These are phyloP conservation scores for Momotus momota DNA, from an alignment of 2,797 vertebrate species.

Conservation along the genomic window DNA sequence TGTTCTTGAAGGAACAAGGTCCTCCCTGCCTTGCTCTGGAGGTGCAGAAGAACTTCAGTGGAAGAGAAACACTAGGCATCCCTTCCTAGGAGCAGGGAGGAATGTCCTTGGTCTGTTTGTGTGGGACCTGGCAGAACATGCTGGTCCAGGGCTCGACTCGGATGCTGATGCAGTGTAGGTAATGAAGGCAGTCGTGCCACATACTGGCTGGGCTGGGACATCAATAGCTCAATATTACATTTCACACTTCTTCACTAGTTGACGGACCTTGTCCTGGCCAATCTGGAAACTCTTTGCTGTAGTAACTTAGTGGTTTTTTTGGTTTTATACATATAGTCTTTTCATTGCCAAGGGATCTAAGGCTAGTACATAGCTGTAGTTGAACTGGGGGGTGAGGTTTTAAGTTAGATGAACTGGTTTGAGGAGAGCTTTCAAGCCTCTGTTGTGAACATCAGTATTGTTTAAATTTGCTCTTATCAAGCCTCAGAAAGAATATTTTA, in stretches of 20 bases:
- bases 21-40: neutral
- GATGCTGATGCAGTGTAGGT: accelerated
- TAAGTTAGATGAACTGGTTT: neutral
- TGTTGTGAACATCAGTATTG: neutral
- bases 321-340: neutral
- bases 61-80: accelerated
- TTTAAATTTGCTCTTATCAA: conserved; percentile 4
- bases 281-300: neutral
- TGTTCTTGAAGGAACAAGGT: accelerated
- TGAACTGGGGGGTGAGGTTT: neutral
- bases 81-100: neutral
- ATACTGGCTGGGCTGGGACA: neutral
- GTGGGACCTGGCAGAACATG: neutral
- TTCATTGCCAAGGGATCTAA: neutral
- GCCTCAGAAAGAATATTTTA: conserved; percentile 41
- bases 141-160: neutral
- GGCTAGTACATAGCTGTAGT: neutral
- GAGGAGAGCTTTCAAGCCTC: neutral
- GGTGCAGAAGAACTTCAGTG: neutral
- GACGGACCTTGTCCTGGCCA: neutral
- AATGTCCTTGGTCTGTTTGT: neutral
- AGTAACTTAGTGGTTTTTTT: neutral
- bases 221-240: neutral
- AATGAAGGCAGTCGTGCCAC: neutral
- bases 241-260: neutral